Evolutionary conservation across 2,888 invertebrate genomes (phyloP).

Genomic region (Polymixis flavicincta): DNA sequence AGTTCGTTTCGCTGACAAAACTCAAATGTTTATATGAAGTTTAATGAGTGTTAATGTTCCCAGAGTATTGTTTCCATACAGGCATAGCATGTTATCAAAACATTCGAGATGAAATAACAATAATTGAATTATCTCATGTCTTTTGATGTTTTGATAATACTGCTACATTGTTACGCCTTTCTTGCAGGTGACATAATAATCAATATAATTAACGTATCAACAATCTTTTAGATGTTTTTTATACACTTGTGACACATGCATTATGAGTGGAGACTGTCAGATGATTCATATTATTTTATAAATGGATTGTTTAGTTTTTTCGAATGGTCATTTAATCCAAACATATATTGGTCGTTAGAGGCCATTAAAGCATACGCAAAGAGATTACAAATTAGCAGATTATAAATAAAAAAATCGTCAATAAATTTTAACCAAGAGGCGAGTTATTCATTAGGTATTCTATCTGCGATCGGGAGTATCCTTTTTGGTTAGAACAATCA

Average conservation of each 20-base stretch:
- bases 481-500: slow-evolving; percentile 60
- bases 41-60: slow-evolving; percentile 43
- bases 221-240: slow-evolving; percentile 33
- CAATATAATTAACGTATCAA: slow-evolving; percentile 50
- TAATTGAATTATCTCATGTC: slow-evolving; percentile 50
- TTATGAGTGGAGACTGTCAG: neutral
- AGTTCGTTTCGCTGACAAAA: neutral
- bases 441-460: slow-evolving; percentile 66
- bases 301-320: slow-evolving; percentile 3
- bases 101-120: slow-evolving; percentile 48
- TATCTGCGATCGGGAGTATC: slow-evolving; percentile 55
- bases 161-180: slow-evolving; percentile 40
- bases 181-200: slow-evolving; percentile 33
- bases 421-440: slow-evolving; percentile 63
- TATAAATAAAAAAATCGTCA: slow-evolving; percentile 60
- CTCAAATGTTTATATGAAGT: slow-evolving; percentile 45
- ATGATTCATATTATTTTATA: neutral
- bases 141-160: slow-evolving; percentile 62
- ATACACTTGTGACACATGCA: slow-evolving; percentile 11
- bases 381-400: slow-evolving; percentile 63
- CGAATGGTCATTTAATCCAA: slow-evolving; percentile 47
- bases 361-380: slow-evolving; percentile 63
- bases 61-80: slow-evolving; percentile 47
- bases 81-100: slow-evolving; percentile 52
- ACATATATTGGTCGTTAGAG: slow-evolving; percentile 42